phyloP scores from a whole-genome alignment of 2,797 vertebrate genomes.

The Cottoperca gobio region DNA sequence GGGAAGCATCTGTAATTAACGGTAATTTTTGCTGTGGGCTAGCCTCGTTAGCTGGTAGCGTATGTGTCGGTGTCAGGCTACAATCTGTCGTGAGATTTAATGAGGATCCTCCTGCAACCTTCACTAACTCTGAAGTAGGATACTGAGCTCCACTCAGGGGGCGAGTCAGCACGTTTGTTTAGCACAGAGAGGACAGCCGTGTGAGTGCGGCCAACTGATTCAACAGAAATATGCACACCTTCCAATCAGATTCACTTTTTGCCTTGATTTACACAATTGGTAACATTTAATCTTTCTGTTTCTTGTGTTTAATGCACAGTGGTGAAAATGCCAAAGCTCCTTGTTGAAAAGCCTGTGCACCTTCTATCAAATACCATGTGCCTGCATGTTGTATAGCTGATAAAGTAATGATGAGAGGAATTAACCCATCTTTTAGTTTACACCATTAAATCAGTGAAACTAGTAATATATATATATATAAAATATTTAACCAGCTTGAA shows the following conservation, averaged over 20 bases:
- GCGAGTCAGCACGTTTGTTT: slow-evolving; percentile 53
- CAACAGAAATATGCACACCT: slow-evolving; percentile 12
- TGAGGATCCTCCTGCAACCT: slow-evolving; percentile 70
- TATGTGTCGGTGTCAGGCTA: slow-evolving; percentile 77
- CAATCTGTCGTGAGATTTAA: slow-evolving; percentile 84
- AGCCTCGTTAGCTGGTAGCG: slow-evolving; percentile 83
- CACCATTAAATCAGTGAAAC: not conserved
- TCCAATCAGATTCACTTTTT: not conserved
- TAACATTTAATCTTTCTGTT: slow-evolving; percentile 2
- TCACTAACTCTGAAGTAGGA: slow-evolving; percentile 29
- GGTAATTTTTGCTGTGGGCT: slow-evolving; percentile 76
- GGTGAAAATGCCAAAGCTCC: not conserved
- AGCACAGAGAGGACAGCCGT: slow-evolving; percentile 11
- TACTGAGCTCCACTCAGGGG: slow-evolving; percentile 34
- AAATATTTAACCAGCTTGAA: not conserved
- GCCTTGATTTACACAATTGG: not conserved
- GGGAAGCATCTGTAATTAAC: slow-evolving; percentile 68
- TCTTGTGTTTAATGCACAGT: not conserved
- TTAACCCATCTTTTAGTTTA: not conserved
- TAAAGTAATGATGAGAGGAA: not conserved
- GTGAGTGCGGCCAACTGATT: slow-evolving; percentile 10
- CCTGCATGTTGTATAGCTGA: not conserved
- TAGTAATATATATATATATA: not conserved
- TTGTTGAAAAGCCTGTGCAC: not conserved
- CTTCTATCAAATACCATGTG: not conserved